These are phyloP conservation scores for Metellina segmentata DNA, from an alignment of 2,888 invertebrate species.

Conservation along the genomic window DNA sequence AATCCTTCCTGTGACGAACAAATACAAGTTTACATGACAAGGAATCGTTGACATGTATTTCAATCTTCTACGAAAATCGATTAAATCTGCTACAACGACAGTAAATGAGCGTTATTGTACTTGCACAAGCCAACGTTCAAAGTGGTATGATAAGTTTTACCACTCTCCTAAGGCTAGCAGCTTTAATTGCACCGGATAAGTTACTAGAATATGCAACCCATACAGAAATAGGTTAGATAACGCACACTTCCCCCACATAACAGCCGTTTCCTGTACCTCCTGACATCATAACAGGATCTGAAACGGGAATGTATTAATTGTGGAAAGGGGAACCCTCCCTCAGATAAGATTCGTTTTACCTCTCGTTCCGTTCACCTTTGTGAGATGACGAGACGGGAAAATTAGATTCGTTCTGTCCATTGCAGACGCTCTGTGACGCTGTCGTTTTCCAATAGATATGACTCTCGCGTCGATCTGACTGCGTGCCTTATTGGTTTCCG, in stretches of 20 bases:
- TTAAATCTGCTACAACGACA: too few species aligned
- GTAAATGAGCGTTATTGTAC: too few species aligned
- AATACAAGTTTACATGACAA: too few species aligned
- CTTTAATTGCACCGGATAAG: too few species aligned
- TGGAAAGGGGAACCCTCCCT: background rate
- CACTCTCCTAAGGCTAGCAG: too few species aligned
- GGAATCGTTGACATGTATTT: too few species aligned
- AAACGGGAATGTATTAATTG: background rate
- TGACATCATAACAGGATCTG: background rate
- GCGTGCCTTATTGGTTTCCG: slow-evolving; percentile 71
- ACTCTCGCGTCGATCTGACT: slow-evolving; percentile 5
- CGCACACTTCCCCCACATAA: background rate
- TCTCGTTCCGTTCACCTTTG: background rate
- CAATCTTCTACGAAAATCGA: too few species aligned
- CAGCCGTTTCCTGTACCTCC: background rate
- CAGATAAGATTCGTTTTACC: slow-evolving; percentile 1
- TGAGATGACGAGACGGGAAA: slow-evolving; percentile 13
- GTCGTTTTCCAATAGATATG: slow-evolving; percentile 6
- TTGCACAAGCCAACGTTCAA: too few species aligned
- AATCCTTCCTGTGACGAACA: too few species aligned
- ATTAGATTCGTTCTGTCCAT: slow-evolving; percentile 41
- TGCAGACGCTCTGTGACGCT: background rate
- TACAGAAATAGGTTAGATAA: too few species aligned
- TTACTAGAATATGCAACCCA: too few species aligned
- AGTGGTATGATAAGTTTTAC: too few species aligned